A percentile compares a stretch with the other conserved stretches of the same genome.
Evolutionary conservation across 2,113 vertebrate genomes (phyloP).

Genomic region (Coreoperca whiteheadi): DNA sequence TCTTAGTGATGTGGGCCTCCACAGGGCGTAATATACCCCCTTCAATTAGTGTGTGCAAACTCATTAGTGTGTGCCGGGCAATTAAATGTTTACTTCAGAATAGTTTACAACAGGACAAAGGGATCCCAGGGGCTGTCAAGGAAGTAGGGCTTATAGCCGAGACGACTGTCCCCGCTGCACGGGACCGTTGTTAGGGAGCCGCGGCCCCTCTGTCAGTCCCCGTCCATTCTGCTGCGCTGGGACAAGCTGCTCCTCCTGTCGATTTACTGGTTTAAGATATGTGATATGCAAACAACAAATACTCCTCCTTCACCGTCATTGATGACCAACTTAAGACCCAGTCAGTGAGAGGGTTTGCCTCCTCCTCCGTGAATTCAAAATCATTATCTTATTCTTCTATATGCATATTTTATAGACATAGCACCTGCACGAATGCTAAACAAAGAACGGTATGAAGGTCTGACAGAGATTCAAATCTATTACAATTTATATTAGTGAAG

Average conservation of each 20-base stretch:
- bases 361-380: neutral
- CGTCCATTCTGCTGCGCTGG: constrained; percentile 34
- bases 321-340: neutral
- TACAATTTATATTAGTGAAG: too few species aligned
- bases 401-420: neutral
- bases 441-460: neutral
- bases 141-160: constrained; percentile 56
- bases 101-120: constrained; percentile 79
- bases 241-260: constrained; percentile 24
- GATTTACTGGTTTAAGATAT: neutral
- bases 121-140: constrained; percentile 67
- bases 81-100: constrained; percentile 80
- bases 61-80: constrained; percentile 83
- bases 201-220: constrained; percentile 29
- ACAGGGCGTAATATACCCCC: constrained; percentile 76
- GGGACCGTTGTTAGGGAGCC: constrained; percentile 58
- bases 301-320: neutral
- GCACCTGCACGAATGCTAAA: neutral
- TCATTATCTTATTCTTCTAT: neutral
- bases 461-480: too few species aligned
- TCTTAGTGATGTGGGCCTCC: constrained; percentile 77
- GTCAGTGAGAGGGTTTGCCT: neutral
- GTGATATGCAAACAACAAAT: constrained; percentile 8
- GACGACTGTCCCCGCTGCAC: constrained; percentile 59
- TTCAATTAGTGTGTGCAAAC: constrained; percentile 85